Base-by-base conservation (phyloP, 2,113 vertebrate species). In the Coregonus clupeaformis region DNA sequence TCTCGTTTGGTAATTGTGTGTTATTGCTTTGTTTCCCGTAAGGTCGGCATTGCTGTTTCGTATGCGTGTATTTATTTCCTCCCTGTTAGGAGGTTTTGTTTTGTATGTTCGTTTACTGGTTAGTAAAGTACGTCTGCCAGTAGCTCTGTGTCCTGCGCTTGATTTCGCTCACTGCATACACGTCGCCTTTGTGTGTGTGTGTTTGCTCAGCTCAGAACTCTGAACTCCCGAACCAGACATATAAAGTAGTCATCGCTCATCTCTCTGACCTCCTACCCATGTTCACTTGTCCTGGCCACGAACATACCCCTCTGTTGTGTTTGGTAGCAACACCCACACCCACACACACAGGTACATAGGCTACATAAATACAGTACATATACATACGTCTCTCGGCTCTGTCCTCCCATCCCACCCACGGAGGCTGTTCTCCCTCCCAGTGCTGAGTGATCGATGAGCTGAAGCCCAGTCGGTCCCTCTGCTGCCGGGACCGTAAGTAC, bases 381-480 rank as follows among this genome's bases (percentile, higher is more conserved):
- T 71, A 77, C 75, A 78, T 73, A 71, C 76, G 76, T 77, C 74
- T 86, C 79, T 77, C 72, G 6, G 64, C 78, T 74, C 67, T 73
- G 72, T 76, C 83, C 83, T 81, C 74, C 63, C 29, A 78, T 90
- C 80, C 88, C 87, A 89, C 88, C 89, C 90, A 89, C 83, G 62
- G 72, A 18, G 80, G 64, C 81, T 85, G 85, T 91, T 89, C 85
- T 89, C 86, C 84, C 76, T 81, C 82, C 68, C 32, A 65, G 72
- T 45, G 80, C 74, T n/a, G 81, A 55, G 78, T 93, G 91, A 92
- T 91, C 84, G 85, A 93, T 91, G 92, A 89, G 78, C 84, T 57
- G 84, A 71, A 71, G 64, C 68, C 62, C 1, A 45, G 71, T 83
- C 1, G 49, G 71, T 83, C 81, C 76, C 80, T 27, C 68, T 81